A percentile compares a stretch with the other conserved stretches of the same genome.
These are phyloP conservation scores for Canis aureus DNA, from an alignment of 2,113 vertebrate genomes.

Conservation along the genomic window DNA sequence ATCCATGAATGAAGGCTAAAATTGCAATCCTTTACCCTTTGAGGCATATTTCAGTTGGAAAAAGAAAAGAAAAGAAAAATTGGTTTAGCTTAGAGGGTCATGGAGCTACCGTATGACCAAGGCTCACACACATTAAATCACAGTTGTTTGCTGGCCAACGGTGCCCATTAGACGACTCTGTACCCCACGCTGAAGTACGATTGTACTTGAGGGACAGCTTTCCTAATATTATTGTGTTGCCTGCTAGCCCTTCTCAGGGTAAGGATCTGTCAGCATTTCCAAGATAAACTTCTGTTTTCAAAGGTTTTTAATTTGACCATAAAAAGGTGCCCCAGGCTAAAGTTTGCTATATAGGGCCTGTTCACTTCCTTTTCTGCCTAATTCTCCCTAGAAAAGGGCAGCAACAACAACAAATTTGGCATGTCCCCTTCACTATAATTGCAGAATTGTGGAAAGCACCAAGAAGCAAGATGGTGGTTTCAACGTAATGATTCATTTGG, in stretches of 20 bases:
- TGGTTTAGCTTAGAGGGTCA: slow-evolving; percentile 83
- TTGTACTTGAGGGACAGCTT: slow-evolving; percentile 79
- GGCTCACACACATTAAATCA: slow-evolving; percentile 87
- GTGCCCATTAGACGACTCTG: slow-evolving; percentile 79
- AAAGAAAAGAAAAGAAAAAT: slow-evolving; percentile 83
- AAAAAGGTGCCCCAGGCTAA: slow-evolving; percentile 86
- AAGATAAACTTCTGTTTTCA: slow-evolving; percentile 87
- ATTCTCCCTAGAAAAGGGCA: slow-evolving; percentile 74
- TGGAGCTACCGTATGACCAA: slow-evolving; percentile 80
- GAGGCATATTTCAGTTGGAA: slow-evolving; percentile 83
- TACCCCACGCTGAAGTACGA: slow-evolving; percentile 76
- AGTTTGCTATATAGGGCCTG: slow-evolving; percentile 75
- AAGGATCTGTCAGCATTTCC: slow-evolving; percentile 85
- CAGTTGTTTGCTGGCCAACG: slow-evolving; percentile 83
- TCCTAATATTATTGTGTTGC: slow-evolving; percentile 79
- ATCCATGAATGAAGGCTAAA: slow-evolving; percentile 84
- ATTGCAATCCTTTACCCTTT: slow-evolving; percentile 85
- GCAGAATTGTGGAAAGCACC: slow-evolving; percentile 74
- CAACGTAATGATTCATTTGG: slow-evolving; percentile 11
- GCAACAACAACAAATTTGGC: slow-evolving; percentile 61
- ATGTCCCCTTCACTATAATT: slow-evolving; percentile 61
- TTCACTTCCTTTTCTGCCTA: neutral
- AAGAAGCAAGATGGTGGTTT: slow-evolving; percentile 30
- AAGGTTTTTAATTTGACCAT: slow-evolving; percentile 88
- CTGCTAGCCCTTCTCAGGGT: slow-evolving; percentile 81